These are phyloP conservation scores for Tipula vernalis DNA, from an alignment of 2,888 invertebrate genomes.

Conservation along the genomic window DNA sequence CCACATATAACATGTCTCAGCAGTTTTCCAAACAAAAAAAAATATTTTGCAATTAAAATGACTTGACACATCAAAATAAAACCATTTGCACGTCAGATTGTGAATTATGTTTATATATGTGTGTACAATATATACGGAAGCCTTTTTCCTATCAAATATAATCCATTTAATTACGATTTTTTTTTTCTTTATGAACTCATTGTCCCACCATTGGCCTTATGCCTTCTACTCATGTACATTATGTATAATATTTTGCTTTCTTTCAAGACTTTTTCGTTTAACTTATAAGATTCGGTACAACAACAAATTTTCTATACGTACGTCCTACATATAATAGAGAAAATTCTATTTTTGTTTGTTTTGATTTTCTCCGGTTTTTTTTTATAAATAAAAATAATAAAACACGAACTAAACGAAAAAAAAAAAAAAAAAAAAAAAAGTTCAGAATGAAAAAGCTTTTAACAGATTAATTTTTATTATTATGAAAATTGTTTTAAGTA, in stretches of 20 bases:
- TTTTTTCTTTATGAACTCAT: not conserved
- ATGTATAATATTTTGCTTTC: not conserved
- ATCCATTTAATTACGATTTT: not conserved
- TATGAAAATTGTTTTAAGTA: slow-evolving; percentile 4
- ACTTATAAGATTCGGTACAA: not conserved
- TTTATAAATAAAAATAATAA: not conserved
- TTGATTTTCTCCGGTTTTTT: not conserved
- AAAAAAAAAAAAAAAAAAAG: not conserved
- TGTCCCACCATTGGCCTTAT: not conserved
- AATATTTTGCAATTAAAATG: not conserved
- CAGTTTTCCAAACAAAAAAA: not conserved
- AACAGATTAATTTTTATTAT: slow-evolving; percentile 4
- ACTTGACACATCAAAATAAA: not conserved
- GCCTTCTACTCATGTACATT: not conserved
- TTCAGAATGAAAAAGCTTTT: not conserved
- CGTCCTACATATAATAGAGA: not conserved
- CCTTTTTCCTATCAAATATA: not conserved
- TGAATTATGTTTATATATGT: not conserved
- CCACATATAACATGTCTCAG: not conserved
- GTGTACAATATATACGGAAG: not conserved
- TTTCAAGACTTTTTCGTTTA: not conserved
- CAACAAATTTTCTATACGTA: not conserved
- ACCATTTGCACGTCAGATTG: not conserved
- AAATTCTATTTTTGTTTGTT: not conserved
- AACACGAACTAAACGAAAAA: not conserved